Base-by-base conservation (phyloP, 1,140 invertebrate species). In the Hypothenemus hampei region DNA sequence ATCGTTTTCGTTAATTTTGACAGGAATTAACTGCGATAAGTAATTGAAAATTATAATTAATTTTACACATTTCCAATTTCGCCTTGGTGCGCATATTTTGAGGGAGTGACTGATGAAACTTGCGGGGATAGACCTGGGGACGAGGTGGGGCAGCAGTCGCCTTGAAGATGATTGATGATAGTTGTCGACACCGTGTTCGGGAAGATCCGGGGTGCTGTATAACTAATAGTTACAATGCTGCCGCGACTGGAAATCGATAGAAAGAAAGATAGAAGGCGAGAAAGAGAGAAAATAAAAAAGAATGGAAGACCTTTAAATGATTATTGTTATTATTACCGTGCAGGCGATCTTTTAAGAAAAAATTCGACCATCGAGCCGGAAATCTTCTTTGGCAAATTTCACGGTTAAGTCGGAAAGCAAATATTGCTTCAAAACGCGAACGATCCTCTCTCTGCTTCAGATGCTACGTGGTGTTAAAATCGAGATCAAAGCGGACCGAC, bases 141-240 rank as follows among this genome's bases (percentile, higher is more conserved):
- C n/a, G n/a, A n/a, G 46, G 31, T 11, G 11, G 21, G 15, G 18
- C 41, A 15, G 48, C 15, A 23, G 11, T 58, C 58, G 40, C 50
- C 44, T 43, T 54, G 51, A 46, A 41, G 63, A 70, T 70, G 68
- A 70, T 70, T 70, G 68, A 70, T 70, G 68, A 67, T 58, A 29
- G 56, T 65, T 70, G 68, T 70, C 68, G 65, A 68, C 68, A 68
- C 64, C 61, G 65, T 69, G 66, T 68, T 66, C 58, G 58, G 63
- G 58, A 66, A 67, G 65, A 67, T 59, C 60, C 62, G 57, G 50
- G 56, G 57, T 59, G 59, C 53, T 58, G 61, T 62, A 64, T 66
- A 67, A 67, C 67, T 69, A 69, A 69, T 69, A 69, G 64, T 55
- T 64, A 64, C 64, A 64, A 54, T 53, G 45, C 55, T 51, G 50